Percentiles rank a stretch among this genome's conserved stretches.
phyloP scores from a whole-genome alignment of 1,140 invertebrate genomes.

The Vanessa tameamea region DNA sequence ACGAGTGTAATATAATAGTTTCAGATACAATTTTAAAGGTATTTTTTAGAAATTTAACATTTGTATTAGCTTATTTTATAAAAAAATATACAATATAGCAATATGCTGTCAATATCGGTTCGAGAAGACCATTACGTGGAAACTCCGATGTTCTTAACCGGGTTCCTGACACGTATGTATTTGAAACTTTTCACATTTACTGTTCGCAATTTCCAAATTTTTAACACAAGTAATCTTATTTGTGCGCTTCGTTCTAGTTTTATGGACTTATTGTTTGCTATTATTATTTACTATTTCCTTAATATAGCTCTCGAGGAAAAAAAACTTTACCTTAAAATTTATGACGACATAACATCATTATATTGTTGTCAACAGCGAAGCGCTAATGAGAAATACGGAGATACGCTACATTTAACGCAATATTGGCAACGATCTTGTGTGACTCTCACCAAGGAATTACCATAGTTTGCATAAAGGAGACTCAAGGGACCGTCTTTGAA shows the following conservation, averaged over 20 bases:
- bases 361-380: neutral
- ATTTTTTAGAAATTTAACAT: no score
- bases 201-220: neutral
- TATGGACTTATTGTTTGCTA: neutral
- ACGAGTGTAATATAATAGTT: no score
- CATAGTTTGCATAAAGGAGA: constrained; percentile 29
- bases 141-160: neutral
- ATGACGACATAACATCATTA: neutral
- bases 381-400: constrained; percentile 4
- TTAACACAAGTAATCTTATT: constrained; percentile 2
- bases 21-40: no score
- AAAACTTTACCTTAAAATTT: no score
- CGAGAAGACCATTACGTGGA: neutral
- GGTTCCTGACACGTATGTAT: neutral
- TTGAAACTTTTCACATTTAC: constrained; percentile 6
- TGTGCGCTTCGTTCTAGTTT: constrained; percentile 2
- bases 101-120: neutral
- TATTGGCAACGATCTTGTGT: constrained; percentile 26
- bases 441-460: constrained; percentile 27
- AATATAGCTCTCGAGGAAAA: neutral
- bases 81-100: neutral
- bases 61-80: neutral
- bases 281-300: neutral
- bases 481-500: constrained; percentile 27
- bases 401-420: constrained; percentile 10